Evolutionary conservation across 2,113 vertebrate species (phyloP).

Genomic region (Saccopteryx leptura): DNA sequence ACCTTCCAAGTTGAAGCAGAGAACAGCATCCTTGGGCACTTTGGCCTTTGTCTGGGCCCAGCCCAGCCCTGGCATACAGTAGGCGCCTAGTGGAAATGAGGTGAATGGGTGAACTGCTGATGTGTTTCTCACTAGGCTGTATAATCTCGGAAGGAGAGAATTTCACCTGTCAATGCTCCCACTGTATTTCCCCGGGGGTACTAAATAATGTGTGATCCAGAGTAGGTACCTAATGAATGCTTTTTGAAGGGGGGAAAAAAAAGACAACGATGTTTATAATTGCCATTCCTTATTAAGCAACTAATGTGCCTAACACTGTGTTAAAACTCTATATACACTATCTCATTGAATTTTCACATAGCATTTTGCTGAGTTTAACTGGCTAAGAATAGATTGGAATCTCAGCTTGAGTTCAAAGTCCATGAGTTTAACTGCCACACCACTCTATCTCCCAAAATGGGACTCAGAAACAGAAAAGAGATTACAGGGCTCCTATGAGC

Average conservation of each 20-base stretch:
- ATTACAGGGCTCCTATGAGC: not conserved
- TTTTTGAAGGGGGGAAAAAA: not conserved
- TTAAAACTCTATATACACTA: not conserved
- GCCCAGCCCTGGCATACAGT: not conserved
- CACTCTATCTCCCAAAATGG: not conserved
- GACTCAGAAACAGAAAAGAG: not conserved
- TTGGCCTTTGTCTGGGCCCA: not conserved
- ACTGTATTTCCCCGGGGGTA: not conserved
- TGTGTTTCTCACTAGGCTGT: not conserved
- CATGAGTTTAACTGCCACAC: not conserved
- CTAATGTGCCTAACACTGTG: not conserved
- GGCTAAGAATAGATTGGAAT: not conserved
- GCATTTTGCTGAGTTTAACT: not conserved
- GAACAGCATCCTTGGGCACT: not conserved
- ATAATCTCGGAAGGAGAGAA: not conserved
- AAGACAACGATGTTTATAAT: not conserved
- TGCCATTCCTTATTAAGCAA: not conserved
- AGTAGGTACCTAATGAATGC: not conserved
- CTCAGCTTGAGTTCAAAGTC: slow-evolving; percentile 36
- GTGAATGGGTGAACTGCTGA: not conserved
- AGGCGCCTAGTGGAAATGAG: not conserved
- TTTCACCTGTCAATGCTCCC: not conserved
- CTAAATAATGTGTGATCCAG: not conserved
- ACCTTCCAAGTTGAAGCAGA: not conserved
- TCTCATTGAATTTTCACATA: not conserved